Percentiles rank a stretch among this genome's conserved stretches.
These are phyloP conservation scores for Pogonomyrmex californicus DNA, from an alignment of 1,140 invertebrate genomes.

Conservation along the genomic window DNA sequence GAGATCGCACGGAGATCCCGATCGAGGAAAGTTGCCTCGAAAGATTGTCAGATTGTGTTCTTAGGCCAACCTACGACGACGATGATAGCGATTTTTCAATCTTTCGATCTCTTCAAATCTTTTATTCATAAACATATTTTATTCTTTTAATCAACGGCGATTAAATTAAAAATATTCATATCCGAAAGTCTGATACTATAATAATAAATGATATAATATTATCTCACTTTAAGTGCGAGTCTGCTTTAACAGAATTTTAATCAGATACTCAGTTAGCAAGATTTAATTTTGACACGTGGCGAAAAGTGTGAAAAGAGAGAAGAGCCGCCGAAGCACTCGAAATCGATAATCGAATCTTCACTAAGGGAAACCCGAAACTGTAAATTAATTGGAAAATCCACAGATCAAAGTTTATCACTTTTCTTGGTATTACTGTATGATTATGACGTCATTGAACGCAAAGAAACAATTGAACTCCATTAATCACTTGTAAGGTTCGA, in stretches of 20 bases:
- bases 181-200: background rate
- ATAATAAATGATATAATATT: background rate
- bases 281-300: background rate
- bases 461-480: slow-evolving; percentile 9
- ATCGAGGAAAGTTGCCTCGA: background rate
- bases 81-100: background rate
- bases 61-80: background rate
- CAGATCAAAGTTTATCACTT: background rate
- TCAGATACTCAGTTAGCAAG: background rate
- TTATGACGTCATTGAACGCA: background rate
- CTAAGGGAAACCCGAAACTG: background rate
- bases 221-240: background rate
- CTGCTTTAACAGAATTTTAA: background rate
- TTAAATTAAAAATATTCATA: background rate
- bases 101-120: background rate
- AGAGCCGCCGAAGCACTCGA: background rate
- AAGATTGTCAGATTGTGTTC: background rate
- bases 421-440: background rate
- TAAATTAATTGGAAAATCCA: background rate
- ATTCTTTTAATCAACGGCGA: background rate
- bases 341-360: background rate
- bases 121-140: background rate
- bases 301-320: background rate
- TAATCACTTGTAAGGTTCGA: slow-evolving; percentile 2
- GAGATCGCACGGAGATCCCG: slow-evolving; percentile 26